Evolutionary conservation across 2,888 invertebrate genomes (phyloP), one percentile per base, ranked within the genome.

Genomic region (Patella caerulea): DNA sequence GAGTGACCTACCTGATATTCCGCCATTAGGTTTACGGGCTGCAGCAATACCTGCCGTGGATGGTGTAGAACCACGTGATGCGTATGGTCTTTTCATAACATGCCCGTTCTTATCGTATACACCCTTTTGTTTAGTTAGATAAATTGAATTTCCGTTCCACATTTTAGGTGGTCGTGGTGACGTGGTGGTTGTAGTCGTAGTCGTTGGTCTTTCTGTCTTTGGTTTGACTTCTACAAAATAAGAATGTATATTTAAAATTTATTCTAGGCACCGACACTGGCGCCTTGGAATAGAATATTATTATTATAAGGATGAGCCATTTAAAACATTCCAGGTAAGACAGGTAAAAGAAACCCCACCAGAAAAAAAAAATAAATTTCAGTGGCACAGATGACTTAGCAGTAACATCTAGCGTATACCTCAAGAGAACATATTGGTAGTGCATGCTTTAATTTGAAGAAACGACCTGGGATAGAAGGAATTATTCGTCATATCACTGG

Each of bases 131-230:
- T 65, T 19, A 3, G 19, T 65, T 24, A 65, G 19, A 24, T 65
- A 65, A 45, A 45, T 45, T 19, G 65, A 65, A 14, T 65, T 65
- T 24, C 65, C 65, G 24, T 65, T 65, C 65, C 65, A 65, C 3
- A 24, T 19, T 65, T 65, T 65, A 24, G 65, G 65, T 24, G 19
- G 24, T 11, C 19, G 19, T 7, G 74, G 71, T 7, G 71, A 17
- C 3, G 74, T 71, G 7, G 78, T 69, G 15, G 73, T 74, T 1
- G 78, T 65, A 11, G 75, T 78, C 14, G 78, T 53, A 14, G 74
- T 72, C 17, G 74, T 71, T 12, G 78, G 78, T 34, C 74, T 74
- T 24, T 65, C 65, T 24, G 71, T 45, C 15, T 59, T 78, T n/a
- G 74, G 74, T 2, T 34, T 29, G 5, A 75, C 69, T 52, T 75